Percentiles rank a stretch among this genome's conserved stretches.
Evolutionary conservation across 2,113 vertebrate species (phyloP).

Genomic region (Oreochromis tanganicae): DNA sequence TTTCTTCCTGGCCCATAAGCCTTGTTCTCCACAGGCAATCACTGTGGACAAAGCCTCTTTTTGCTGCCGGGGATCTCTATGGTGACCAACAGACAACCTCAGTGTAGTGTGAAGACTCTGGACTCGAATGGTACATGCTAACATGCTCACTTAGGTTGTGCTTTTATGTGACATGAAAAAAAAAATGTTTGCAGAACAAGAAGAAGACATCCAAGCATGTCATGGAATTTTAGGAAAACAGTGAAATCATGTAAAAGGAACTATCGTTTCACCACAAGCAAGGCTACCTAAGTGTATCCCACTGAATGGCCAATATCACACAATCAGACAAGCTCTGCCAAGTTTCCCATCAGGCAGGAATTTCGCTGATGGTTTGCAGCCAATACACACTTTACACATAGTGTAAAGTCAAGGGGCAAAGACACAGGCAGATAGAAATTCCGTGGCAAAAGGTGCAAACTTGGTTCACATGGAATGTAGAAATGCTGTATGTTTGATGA

Average conservation of each 20-base stretch:
- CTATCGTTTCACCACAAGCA: neutral
- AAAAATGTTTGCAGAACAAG: neutral
- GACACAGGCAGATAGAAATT: neutral
- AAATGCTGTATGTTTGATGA: neutral
- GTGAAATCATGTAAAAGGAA: neutral
- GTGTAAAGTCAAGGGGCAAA: neutral
- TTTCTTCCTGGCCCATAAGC: slow-evolving; percentile 21
- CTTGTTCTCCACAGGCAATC: slow-evolving; percentile 38
- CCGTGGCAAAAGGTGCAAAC: neutral
- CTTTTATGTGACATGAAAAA: neutral
- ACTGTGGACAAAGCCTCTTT: slow-evolving; percentile 51
- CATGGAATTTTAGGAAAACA: neutral
- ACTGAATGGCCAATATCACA: neutral
- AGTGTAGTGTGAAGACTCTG: neutral
- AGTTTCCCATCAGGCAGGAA: slow-evolving; percentile 29
- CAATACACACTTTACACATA: neutral
- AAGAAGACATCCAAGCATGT: neutral
- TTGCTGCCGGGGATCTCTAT: slow-evolving; percentile 45
- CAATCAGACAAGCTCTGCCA: neutral
- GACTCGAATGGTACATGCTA: slow-evolving; percentile 26
- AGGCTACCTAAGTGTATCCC: neutral
- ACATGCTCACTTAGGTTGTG: neutral
- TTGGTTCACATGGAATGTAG: neutral
- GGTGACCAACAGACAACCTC: slow-evolving; percentile 30
- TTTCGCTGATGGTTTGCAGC: neutral